A percentile compares a stretch with the other conserved stretches of the same genome.
phyloP scores from a whole-genome alignment of 1,140 invertebrate genomes.

The Chrysomallon squamiferum region DNA sequence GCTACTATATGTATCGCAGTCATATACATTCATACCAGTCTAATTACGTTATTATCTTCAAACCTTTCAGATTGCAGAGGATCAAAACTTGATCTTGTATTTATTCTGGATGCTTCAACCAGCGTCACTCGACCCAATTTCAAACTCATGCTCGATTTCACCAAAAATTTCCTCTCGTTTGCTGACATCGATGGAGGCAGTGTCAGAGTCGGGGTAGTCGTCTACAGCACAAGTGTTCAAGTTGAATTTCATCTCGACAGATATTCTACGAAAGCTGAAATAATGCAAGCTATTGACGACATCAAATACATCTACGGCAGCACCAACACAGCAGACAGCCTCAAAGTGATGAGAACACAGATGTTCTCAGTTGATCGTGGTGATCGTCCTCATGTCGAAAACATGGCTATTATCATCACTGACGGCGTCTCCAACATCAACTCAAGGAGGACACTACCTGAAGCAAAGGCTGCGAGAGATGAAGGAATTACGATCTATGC shows the following conservation, averaged over 20 bases:
- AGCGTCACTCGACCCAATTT: slow-evolving; percentile 43
- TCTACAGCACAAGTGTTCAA: slow-evolving; percentile 40
- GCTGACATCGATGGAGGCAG: slow-evolving; percentile 45
- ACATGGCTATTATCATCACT: slow-evolving; percentile 45
- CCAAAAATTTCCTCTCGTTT: slow-evolving; percentile 35
- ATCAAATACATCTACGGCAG: slow-evolving; percentile 48
- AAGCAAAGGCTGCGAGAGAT: slow-evolving; percentile 32
- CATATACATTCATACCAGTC: too few species aligned
- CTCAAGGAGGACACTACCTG: slow-evolving; percentile 40
- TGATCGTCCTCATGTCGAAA: slow-evolving; percentile 40
- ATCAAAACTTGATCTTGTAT: slow-evolving; percentile 35
- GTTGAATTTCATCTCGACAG: slow-evolving; percentile 43
- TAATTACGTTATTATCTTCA: slow-evolving; percentile 3
- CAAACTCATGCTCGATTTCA: slow-evolving; percentile 38
- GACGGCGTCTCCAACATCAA: slow-evolving; percentile 55
- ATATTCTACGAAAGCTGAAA: slow-evolving; percentile 22
- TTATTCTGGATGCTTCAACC: slow-evolving; percentile 47
- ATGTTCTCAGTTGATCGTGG: slow-evolving; percentile 48
- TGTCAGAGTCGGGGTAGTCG: slow-evolving; percentile 44
- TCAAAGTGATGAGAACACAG: slow-evolving; percentile 35
- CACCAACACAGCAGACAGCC: slow-evolving; percentile 49
- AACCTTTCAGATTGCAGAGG: slow-evolving; percentile 14
- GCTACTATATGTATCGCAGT: too few species aligned
- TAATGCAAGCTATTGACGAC: slow-evolving; percentile 36
- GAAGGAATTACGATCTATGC: slow-evolving; percentile 46